Base-by-base conservation (phyloP, 2,888 invertebrate genomes). In the Gryllus longicercus region DNA sequence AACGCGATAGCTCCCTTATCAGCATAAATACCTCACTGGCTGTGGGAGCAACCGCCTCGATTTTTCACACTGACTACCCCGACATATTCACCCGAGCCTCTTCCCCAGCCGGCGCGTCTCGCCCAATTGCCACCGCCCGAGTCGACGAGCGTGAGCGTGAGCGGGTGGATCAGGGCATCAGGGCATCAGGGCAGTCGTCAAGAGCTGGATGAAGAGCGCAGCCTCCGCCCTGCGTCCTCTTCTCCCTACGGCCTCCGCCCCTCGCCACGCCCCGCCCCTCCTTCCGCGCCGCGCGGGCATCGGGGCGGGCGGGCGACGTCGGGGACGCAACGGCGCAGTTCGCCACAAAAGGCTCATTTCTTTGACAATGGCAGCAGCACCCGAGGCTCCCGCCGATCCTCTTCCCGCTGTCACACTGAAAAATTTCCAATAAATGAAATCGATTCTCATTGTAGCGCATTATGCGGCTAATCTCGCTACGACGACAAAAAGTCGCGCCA, bases 291-390 rank as follows among this genome's bases (percentile, higher is more conserved):
- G 5, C 38, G 38, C 8, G 38, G 38, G 38, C 38, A 38, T 38
- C 38, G 38, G 38, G 38, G 38, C 5, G 38, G 38, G 38, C 38
- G 38, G 38, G 5, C 38, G 38, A 38, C 38, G 38, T 38, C 38
- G 38, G 38, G 38, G 38, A 38, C 63, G 63, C 63, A 14, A 38
- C 63, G n/a, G 63, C 14, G 63, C 63, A n/a, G 63, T 63, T 63
- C 63, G 63, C 63, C 63, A 63, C 63, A 63, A 63, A 63, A 63
- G 63, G 63, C 63, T 63, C 63, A 63, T 63, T 63, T 63, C 63
- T 63, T 63, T 63, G 63, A 63, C 63, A 63, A 63, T 63, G 63
- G 63, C 63, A 63, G 63, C 63, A n/a, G n/a, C 63, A n/a, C 16
- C 14, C 16, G 63, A 16, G 4, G 14, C 63, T n/a, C 16, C 63